phyloP scores from a whole-genome alignment of 2,888 invertebrate species.

The Molorchus minor region DNA sequence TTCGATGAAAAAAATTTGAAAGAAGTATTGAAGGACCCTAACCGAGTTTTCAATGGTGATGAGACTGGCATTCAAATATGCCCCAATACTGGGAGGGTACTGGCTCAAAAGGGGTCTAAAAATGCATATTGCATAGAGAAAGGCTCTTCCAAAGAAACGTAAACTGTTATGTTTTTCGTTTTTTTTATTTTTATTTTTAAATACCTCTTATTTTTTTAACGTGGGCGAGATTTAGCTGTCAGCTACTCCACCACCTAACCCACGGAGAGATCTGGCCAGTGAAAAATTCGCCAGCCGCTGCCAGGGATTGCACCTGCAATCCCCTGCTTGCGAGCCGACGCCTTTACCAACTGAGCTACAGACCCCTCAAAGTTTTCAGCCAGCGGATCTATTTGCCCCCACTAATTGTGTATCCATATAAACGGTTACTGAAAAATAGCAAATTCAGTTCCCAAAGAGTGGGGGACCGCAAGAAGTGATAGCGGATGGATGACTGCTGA shows the following conservation, averaged over 20 bases:
- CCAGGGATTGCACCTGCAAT: no score
- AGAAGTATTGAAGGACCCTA: constrained; percentile 34
- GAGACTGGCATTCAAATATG: constrained; percentile 49
- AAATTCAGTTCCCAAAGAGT: constrained; percentile 5
- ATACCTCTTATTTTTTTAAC: no score
- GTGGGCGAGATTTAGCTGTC: no score
- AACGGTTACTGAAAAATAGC: constrained; percentile 15
- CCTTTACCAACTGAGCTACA: no score
- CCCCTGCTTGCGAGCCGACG: no score
- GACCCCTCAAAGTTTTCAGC: no score
- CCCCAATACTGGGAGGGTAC: constrained; percentile 39
- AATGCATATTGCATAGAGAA: constrained; percentile 46
- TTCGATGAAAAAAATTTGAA: constrained; percentile 39
- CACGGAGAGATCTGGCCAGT: no score
- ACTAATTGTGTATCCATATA: constrained; percentile 8
- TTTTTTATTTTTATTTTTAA: no score
- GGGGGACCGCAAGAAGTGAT: constrained; percentile 26
- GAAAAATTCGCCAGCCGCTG: no score
- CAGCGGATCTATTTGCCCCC: constrained; percentile 29
- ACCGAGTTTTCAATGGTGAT: constrained; percentile 47
- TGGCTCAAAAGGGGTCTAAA: constrained; percentile 41
- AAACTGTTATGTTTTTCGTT: constrained; percentile 49
- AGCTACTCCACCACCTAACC: no score
- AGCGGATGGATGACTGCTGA: constrained; percentile 30
- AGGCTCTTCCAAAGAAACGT: constrained; percentile 42